Evolutionary conservation across 2,888 invertebrate species (phyloP), one percentile per base, ranked within the genome.

Genomic region (Plutella xylostella): DNA sequence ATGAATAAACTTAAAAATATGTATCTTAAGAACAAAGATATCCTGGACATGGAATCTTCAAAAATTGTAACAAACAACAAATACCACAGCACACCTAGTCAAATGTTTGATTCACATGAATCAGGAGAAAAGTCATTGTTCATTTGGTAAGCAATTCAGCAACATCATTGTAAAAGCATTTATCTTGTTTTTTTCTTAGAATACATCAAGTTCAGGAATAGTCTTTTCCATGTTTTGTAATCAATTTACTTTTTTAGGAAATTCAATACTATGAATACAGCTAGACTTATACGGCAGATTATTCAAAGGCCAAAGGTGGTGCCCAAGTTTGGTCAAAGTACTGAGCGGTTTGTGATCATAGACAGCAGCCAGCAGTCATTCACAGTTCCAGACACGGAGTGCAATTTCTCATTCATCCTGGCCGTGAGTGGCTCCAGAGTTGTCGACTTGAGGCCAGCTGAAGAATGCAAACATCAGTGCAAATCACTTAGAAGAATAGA

Each of bases 271-370:
- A 91, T 94, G 86, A 83, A 87, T 60, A 87, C 90, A 22, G 92
- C 90, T 39, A 87, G 92, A 61, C 62, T 90, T 41, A 61, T 95
- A 11, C 84, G 95, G 14, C 87, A 88, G 60, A 59, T 92, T 34
- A 93, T 95, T 66, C 88, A 89, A 2, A 86, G 91, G 53, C 92
- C 93, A 1, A 70, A 76, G 49, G 88, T 90, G 56, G 86, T 92
- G 30, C 89, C 90, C 30, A 88, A 88, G 69, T 89, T 90, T 71
- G 91, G 92, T 6, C 90, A 91, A 59, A 90, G 90, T 56, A 87
- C 92, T 42, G 94, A 95, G 68, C 89, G 93, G 60, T 92, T 87
- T 70, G 85, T 92, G 46, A 86, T 96, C 43, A 90, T 94, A 64
- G 92, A 92, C 55, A 82, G 88, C 28, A 85, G 87, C 60, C 87